Conservation (phyloP, 1,140 invertebrate genomes). For the Glossosoma conforme region DNA sequence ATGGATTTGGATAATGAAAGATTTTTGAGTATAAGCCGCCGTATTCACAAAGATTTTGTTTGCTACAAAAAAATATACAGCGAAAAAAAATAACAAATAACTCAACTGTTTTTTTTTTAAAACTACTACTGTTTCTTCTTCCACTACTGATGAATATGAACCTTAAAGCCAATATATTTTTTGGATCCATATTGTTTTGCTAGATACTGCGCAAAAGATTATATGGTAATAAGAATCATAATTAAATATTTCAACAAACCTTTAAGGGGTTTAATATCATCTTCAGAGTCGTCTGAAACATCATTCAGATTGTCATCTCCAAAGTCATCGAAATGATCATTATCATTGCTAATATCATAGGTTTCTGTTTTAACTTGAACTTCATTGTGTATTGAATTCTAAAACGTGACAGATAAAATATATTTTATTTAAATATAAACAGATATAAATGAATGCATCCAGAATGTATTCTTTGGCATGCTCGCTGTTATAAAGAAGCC, state of each 20-base stretch:
- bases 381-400: no score
- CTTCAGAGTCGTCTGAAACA: conserved; percentile 26
- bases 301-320: conserved; percentile 7
- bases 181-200: background rate
- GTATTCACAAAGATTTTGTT: no score
- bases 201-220: background rate
- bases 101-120: background rate
- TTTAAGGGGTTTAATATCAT: conserved; percentile 26
- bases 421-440: no score
- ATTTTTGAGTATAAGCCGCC: no score
- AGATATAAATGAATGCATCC: no score
- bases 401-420: no score
- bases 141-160: background rate
- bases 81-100: background rate
- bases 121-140: background rate
- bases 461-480: no score
- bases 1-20: no score
- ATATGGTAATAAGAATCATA: background rate
- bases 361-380: conserved; percentile 14
- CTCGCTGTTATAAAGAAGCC: no score
- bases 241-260: conserved; percentile 11
- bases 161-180: background rate
- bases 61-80: background rate
- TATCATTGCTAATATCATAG: conserved; percentile 9
- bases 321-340: background rate